Base-by-base conservation (phyloP, 1,140 invertebrate genomes). In the Drosophila carrolli region DNA sequence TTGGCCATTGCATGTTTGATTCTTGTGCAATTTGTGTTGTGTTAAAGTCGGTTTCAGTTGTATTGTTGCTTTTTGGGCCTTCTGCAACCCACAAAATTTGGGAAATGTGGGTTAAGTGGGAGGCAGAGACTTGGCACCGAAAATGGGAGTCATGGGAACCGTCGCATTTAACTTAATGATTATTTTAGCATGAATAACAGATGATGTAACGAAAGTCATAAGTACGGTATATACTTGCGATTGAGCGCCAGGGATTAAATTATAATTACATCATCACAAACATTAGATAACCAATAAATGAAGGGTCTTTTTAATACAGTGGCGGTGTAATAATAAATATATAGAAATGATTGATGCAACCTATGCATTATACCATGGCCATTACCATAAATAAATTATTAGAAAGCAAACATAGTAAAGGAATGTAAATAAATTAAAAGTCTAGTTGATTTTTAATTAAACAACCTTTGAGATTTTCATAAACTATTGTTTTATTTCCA, bases 11-110 rank as follows among this genome's bases (percentile, higher is more conserved):
- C 73, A 77, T 77, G 74, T 76, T 77, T 56, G 19, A 72, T 81
- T 76, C 66, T 54, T 81, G 78, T 72, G 66, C 78, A 81, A 81
- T 60, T 81, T 60, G 46, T 59, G 62, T 47, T 75, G 62, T 75
- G 58, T 53, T 63, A n/a, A 62, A 50, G 57, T 55, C 50, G 58
- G 37, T 14, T 61, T 57, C 14, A 16, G 59, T 16, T 56, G 59
- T 41, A 58, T 32, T 47, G 51, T 48, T 44, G 27, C 38, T 35
- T 35, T 10, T 23, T 38, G 23, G 14, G 29, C 13, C 32, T 29
- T 7, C 9, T 59, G 54, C 14, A n/a, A 41, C 11, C 9, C 27
- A 35, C 32, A 40, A 43, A 62, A 7, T 41, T 59, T 5, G 14
- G 13, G 1, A 50, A 56, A 75, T 53, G 19, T 75, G 61, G 73